Evolutionary conservation across 2,113 vertebrate genomes (phyloP), one percentile per base, ranked within the genome.

Genomic region (Taurulus bubalis): DNA sequence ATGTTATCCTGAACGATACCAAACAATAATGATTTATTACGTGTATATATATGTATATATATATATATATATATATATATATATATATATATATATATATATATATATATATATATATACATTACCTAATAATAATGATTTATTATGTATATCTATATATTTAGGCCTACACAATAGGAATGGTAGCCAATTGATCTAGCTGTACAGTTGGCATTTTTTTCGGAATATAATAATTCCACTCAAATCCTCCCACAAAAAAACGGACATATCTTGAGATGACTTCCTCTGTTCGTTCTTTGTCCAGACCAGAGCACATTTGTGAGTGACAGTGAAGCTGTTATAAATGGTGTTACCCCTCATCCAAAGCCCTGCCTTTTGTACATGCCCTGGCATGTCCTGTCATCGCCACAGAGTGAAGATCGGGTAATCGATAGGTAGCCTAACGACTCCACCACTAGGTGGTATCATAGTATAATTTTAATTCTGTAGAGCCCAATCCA

Each of bases 371-470:
- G 70, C 11, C 45, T 51, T 6, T 59, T 26, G 11, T 56, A 30
- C 4, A 15, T 49, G 12, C 16, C 8, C 8, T 40, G 28, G 30
- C 63, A 8, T 26, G 34, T 11, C 38, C n/a, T 62, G 30, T 26
- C 8, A 40, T 32, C 32, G 0, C 26, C 18, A 32, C 24, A 34
- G 22, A 51, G 28, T 49, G 58, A 58, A 40, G 16, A 10, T 24
- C n/a, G 51, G 22, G 51, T 2, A 2, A 55, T 12, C 53, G 9
- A 55, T 5, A 34, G 7, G 28, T 1, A 8, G 15, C 18, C 5
- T 60, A 55, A 63, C 12, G 1, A 3, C 11, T 70, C 3, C 1
- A 34, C 88, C 89, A 72, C 86, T 87, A 92, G 89, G 80, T 84
- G 89, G 88, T 22, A 60, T 3, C 24, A 64, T 34, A n/a, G 49